Percentiles rank a stretch among this genome's conserved stretches.
Conservation (phyloP, 1,140 invertebrate species). For the Nylanderia fulva region DNA sequence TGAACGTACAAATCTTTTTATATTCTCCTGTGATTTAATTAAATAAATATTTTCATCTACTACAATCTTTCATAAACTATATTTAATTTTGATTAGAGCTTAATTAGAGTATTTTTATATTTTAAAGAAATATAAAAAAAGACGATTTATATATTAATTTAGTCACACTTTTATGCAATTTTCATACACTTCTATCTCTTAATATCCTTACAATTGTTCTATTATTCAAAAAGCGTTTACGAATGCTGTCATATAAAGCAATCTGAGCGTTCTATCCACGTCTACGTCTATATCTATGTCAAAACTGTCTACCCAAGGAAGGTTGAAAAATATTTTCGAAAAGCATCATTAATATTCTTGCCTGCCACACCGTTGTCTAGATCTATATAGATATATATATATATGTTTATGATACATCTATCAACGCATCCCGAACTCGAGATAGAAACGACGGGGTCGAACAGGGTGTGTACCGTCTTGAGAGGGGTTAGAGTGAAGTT, state of each 20-base stretch:
- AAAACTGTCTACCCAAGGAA: neutral
- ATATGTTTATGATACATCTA: conserved; percentile 55
- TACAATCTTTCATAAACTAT: neutral
- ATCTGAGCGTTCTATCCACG: conserved; percentile 2
- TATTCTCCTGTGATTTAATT: too few species aligned
- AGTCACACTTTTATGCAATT: neutral
- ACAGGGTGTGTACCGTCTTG: conserved; percentile 23
- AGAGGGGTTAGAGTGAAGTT: conserved; percentile 2
- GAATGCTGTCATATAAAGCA: neutral
- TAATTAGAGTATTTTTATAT: too few species aligned
- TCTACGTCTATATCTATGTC: neutral
- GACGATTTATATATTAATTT: neutral
- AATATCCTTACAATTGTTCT: neutral
- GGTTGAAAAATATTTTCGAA: conserved; percentile 3
- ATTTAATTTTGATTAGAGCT: too few species aligned
- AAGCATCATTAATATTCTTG: conserved; percentile 50
- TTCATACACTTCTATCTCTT: neutral
- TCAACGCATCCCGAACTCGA: conserved; percentile 43
- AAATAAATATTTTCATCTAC: neutral
- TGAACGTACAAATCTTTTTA: neutral
- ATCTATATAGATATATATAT: too few species aligned
- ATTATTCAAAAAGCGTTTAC: neutral
- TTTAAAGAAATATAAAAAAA: too few species aligned
- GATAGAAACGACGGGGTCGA: neutral
- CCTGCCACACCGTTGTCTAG: neutral